Conservation (phyloP, 2,888 invertebrate genomes). For the Hypselothyrea guttata region DNA sequence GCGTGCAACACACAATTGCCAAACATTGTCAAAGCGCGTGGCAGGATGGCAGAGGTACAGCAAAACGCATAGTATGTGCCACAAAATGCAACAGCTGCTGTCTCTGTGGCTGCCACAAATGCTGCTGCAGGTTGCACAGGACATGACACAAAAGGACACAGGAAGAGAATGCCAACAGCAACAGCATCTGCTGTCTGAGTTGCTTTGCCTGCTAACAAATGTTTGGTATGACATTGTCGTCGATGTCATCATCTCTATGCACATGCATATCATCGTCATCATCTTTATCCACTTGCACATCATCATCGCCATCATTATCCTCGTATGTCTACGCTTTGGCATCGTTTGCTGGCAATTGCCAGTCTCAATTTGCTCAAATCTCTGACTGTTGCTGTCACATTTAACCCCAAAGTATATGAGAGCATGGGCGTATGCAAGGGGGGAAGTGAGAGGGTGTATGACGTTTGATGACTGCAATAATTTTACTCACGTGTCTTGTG, state of each 20-base stretch:
- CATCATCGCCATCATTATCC: conserved; percentile 6
- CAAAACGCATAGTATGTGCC: neutral
- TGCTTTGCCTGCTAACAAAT: conserved; percentile 28
- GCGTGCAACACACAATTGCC: conserved; percentile 4
- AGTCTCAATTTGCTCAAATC: conserved; percentile 38
- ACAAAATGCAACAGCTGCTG: conserved; percentile 42
- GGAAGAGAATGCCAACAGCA: conserved; percentile 7
- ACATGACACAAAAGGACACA: neutral
- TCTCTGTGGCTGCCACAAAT: conserved; percentile 31
- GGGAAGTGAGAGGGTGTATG: too few species aligned
- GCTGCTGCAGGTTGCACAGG: conserved; percentile 32
- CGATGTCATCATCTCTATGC: conserved; percentile 3
- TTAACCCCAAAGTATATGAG: conserved; percentile 21
- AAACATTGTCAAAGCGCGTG: conserved; percentile 4
- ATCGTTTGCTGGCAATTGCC: conserved; percentile 56
- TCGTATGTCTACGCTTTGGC: conserved; percentile 28
- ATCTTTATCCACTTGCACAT: conserved; percentile 26
- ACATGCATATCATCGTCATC: neutral
- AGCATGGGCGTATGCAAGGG: neutral
- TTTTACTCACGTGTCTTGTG: too few species aligned
- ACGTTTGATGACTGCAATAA: too few species aligned
- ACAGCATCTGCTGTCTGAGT: conserved; percentile 12
- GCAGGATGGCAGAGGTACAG: neutral
- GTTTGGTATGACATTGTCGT: conserved; percentile 36
- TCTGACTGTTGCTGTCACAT: conserved; percentile 15